phyloP scores from a whole-genome alignment of 2,113 vertebrate species.

The Sylvia atricapilla region DNA sequence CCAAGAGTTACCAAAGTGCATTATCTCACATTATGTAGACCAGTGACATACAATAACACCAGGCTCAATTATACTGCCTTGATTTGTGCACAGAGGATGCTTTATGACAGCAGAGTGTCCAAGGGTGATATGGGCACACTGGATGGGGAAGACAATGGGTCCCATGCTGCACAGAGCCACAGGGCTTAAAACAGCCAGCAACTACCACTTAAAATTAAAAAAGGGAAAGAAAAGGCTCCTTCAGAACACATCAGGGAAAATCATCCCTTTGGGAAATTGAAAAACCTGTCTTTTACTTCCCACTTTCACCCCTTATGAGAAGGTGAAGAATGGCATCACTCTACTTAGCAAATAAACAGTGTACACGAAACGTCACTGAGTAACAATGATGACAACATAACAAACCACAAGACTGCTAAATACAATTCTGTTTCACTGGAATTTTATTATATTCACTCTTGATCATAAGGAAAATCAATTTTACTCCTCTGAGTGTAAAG shows the following conservation, averaged over 20 bases:
- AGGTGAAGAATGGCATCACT: background rate
- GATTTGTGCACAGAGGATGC: constrained; percentile 50
- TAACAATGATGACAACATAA: background rate
- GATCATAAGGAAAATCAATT: background rate
- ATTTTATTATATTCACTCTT: background rate
- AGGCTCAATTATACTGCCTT: constrained; percentile 38
- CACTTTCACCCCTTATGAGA: background rate
- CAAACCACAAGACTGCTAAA: background rate
- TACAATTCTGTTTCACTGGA: background rate
- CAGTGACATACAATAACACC: constrained; percentile 39
- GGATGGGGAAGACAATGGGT: background rate
- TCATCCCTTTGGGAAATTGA: background rate
- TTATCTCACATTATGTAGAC: constrained; percentile 58
- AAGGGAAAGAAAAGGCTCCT: background rate
- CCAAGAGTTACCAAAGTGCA: constrained; percentile 49
- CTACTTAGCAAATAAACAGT: background rate
- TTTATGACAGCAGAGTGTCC: constrained; percentile 52
- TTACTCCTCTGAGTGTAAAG: background rate
- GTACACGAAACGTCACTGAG: background rate
- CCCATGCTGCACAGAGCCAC: background rate
- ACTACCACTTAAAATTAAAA: background rate
- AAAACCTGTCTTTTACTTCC: background rate
- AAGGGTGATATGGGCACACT: background rate
- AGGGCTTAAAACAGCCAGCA: background rate
- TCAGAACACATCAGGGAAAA: background rate